phyloP scores from a whole-genome alignment of 2,888 invertebrate species.

The Himalopsyche anomala region DNA sequence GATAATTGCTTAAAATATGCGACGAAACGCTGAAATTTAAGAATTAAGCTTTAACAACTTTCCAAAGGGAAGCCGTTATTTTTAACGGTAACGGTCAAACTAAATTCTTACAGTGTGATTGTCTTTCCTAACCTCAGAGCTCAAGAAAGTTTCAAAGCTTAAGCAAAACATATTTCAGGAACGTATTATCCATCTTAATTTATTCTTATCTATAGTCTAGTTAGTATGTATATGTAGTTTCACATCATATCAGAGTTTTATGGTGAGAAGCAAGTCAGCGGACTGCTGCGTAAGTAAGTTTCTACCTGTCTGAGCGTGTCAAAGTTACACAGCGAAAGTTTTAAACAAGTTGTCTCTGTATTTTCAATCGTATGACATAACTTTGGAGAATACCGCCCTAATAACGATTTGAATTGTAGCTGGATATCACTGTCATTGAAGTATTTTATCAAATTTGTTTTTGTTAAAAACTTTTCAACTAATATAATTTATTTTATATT shows the following conservation, averaged over 20 bases:
- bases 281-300: conserved; percentile 32
- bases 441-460: conserved; percentile 7
- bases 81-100: conserved; percentile 53
- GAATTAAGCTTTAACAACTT: conserved; percentile 36
- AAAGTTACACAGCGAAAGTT: conserved; percentile 25
- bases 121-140: conserved; percentile 39
- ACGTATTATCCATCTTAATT: conserved; percentile 49
- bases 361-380: conserved; percentile 42
- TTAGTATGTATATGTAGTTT: background rate
- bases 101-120: conserved; percentile 50
- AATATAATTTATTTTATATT: too few relatives aligned
- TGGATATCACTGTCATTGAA: background rate
- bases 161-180: conserved; percentile 23
- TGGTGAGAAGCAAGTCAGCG: conserved; percentile 22
- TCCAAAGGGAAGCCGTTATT: conserved; percentile 51
- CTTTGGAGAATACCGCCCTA: background rate
- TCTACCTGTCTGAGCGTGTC: conserved; percentile 31
- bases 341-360: conserved; percentile 28
- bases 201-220: conserved; percentile 21
- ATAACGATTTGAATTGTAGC: background rate
- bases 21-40: conserved; percentile 31
- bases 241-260: conserved; percentile 17
- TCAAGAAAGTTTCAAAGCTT: conserved; percentile 14
- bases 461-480: background rate
- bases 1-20: conserved; percentile 45